Evolutionary conservation across 37 sponge, comb jelly and placozoan species (phyloP).

Genomic region (Theonella swinhoei): DNA sequence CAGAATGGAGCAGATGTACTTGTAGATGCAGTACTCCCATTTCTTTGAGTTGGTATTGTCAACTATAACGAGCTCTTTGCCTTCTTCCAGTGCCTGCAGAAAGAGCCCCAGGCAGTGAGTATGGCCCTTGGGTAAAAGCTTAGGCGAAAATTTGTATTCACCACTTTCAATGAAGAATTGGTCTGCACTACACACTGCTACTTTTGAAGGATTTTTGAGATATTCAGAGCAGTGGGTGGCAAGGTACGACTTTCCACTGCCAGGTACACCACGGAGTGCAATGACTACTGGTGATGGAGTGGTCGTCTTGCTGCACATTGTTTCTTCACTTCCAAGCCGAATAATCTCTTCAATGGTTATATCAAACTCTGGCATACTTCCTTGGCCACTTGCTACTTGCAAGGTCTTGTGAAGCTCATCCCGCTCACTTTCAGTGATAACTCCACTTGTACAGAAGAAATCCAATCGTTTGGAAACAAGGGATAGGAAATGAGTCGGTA

Average conservation of each 20-base stretch:
- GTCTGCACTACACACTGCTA: constrained; percentile 80
- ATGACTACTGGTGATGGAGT: constrained; percentile 31
- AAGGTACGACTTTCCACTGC: constrained; percentile 84
- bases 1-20: constrained; percentile 45
- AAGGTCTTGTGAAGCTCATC: constrained; percentile 5
- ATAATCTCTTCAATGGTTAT: constrained; percentile 16
- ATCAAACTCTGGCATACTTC: constrained; percentile 9
- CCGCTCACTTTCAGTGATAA: constrained; percentile 15
- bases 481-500: constrained; percentile 17
- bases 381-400: not conserved
- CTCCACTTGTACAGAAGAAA: not conserved
- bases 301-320: not conserved
- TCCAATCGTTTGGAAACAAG: constrained; percentile 5
- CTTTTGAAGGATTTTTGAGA: constrained; percentile 5
- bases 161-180: constrained; percentile 45
- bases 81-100: constrained; percentile 38
- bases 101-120: constrained; percentile 55
- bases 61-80: constrained; percentile 60
- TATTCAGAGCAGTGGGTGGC: constrained; percentile 48
- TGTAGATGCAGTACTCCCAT: constrained; percentile 83
- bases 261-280: constrained; percentile 88
- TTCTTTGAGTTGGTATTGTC: constrained; percentile 84
- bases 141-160: constrained; percentile 59
- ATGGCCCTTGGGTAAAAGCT: constrained; percentile 65
- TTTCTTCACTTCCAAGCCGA: constrained; percentile 9